Evolutionary conservation across 1,140 invertebrate species (phyloP), one percentile per base, ranked within the genome.

Genomic region (Chironomus striatipennis): DNA sequence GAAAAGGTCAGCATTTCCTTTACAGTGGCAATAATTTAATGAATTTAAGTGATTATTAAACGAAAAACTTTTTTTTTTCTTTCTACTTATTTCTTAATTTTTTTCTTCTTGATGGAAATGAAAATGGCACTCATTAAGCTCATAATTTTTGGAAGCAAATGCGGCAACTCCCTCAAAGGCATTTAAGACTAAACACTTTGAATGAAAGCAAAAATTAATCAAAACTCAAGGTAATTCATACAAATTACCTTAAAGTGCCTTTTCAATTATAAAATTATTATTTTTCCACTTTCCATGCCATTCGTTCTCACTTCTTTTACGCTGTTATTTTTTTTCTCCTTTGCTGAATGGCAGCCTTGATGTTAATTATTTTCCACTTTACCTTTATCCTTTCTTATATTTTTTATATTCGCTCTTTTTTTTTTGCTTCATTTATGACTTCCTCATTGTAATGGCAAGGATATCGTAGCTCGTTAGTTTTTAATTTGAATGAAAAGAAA

Each of bases 301-400:
- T 34, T 34, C 24, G 24, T n/a, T n/a, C n/a, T n/a, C n/a, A n/a
- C 24, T 34, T 34, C 24, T 5, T n/a, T 34, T 5, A 34, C 24
- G 5, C 24, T 5, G 2, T 34, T 5, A 34, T 34, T 34, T 1
- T 5, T 34, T 47, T 57, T 57, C 47, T 5, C 8, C 15, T 15
- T n/a, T 57, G 47, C 1, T 15, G 47, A 57, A 57, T 57, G 47
- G 47, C 47, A 57, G 12, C n/a, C 47, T 57, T 57, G 12, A 57
- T 57, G 47, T 57, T 57, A 57, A 57, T 57, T 57, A 57, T 57
- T 57, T 57, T 57, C 47, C 47, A 57, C 47, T 57, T 57, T 57
- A n/a, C 47, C 47, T 57, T 57, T n/a, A 57, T 57, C 47, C 47
- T 57, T 57, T 57, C 8, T 57, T 10, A 12, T n/a, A n/a, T 15